Evolutionary conservation across 2,888 invertebrate genomes (phyloP), one percentile per base, ranked within the genome.

Genomic region (Drosophila kuntzei): DNA sequence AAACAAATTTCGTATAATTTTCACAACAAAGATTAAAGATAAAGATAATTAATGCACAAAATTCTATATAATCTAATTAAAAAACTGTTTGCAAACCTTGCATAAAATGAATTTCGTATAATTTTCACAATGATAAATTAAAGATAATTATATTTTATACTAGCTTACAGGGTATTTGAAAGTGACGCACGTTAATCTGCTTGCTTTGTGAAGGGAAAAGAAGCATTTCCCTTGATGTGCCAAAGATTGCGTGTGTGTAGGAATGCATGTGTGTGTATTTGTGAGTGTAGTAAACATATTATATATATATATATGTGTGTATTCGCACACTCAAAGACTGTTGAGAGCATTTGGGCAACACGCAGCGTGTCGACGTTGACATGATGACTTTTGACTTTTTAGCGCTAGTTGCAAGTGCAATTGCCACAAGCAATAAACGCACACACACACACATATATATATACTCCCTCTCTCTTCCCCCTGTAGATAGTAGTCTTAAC

Each of bases 331-430:
- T 53, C 41, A 53, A 71, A 71, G 41, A 41, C 18, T 44, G 41
- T n/a, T 16, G 25, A 54, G 22, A 46, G 66, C 70, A 51, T 58
- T 62, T 58, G 68, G 68, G 51, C 49, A 71, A 54, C 57, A 62
- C 49, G 69, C 50, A 44, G 22, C 16, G 57, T 49, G 76, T 64
- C 46, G 67, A 71, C 76, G 29, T 61, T 65, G 62, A 66, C 70
- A 60, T 57, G 51, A 69, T 73, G 76, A 76, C 77, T 76, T 76
- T 69, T 76, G 72, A 59, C 76, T 69, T 76, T 76, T 65, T 54
- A 60, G 66, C 71, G 54, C 47, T 61, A 36, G 66, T 47, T 70
- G 59, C 68, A 58, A 66, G 57, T 76, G 76, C 65, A 58, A 73
- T 66, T 73, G 69, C 69, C 65, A 46, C 58, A 41, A 72, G 64